These are phyloP conservation scores for Euplagia quadripunctaria DNA, from an alignment of 2,888 invertebrate species.

Conservation along the genomic window DNA sequence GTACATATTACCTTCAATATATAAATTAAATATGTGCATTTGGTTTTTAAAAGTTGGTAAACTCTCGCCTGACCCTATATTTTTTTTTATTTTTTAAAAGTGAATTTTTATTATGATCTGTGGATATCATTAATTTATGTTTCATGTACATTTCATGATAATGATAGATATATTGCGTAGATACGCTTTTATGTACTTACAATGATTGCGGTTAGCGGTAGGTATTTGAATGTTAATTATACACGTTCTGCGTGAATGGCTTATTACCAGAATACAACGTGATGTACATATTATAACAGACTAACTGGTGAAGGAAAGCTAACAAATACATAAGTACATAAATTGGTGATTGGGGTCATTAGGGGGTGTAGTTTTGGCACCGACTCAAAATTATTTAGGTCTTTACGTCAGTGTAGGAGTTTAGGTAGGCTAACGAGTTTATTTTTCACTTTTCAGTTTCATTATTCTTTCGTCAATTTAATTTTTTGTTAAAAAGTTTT, in stretches of 20 bases:
- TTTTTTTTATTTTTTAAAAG: background rate
- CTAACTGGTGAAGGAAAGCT: background rate
- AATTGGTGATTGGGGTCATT: background rate
- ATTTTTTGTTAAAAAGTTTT: too few species aligned
- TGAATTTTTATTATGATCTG: background rate
- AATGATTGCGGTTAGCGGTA: background rate
- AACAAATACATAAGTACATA: background rate
- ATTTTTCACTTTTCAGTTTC: too few species aligned
- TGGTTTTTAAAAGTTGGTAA: too few species aligned
- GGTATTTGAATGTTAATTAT: background rate
- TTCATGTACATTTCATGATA: background rate
- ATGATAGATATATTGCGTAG: background rate
- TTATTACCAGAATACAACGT: background rate
- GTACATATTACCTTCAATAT: too few species aligned
- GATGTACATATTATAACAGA: background rate
- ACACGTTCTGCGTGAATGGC: constrained; percentile 5
- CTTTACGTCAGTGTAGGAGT: too few species aligned
- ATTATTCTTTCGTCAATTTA: too few species aligned
- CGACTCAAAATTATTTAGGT: too few species aligned
- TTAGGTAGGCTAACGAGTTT: too few species aligned
- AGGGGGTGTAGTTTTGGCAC: too few species aligned
- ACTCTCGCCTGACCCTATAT: too few species aligned
- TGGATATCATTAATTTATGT: background rate
- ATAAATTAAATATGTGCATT: too few species aligned
- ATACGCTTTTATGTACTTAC: background rate